phyloP scores from a whole-genome alignment of 2,797 vertebrate species.

The Allobates femoralis region DNA sequence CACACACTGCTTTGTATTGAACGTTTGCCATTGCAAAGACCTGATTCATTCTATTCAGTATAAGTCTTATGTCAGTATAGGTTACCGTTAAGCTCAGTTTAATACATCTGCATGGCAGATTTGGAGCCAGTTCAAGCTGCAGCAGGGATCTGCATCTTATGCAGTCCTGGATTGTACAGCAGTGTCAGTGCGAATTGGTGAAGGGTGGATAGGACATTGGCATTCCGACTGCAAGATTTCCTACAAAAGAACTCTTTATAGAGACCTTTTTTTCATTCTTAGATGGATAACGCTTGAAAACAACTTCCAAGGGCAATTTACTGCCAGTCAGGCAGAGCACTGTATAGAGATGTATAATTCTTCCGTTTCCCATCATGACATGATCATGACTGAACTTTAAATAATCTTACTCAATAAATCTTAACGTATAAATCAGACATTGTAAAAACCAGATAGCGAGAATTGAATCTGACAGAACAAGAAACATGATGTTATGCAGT shows the following conservation, averaged over 20 bases:
- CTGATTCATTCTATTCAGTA: background rate
- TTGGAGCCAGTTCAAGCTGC: constrained; percentile 40
- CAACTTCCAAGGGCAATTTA: constrained; percentile 30
- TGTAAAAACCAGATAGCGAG: background rate
- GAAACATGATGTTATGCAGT: constrained; percentile 14
- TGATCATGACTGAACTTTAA: constrained; percentile 8
- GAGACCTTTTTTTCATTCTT: constrained; percentile 10
- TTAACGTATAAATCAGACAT: constrained; percentile 22
- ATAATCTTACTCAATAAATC: background rate
- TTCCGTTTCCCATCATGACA: constrained; percentile 1
- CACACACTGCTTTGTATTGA: background rate
- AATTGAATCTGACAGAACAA: constrained; percentile 18
- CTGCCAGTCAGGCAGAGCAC: background rate
- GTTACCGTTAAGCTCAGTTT: background rate
- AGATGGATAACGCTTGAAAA: constrained; percentile 10
- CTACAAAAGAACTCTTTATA: constrained; percentile 25
- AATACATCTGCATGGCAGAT: constrained; percentile 30
- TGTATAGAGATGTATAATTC: constrained; percentile 12
- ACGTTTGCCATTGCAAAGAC: background rate
- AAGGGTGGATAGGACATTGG: constrained; percentile 30
- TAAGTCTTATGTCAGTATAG: background rate
- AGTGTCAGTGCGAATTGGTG: constrained; percentile 16
- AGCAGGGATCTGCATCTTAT: constrained; percentile 44
- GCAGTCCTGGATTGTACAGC: constrained; percentile 7
- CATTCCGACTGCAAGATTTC: constrained; percentile 3